Evolutionary conservation across 1,140 invertebrate species (phyloP), one percentile per base, ranked within the genome.

Genomic region (Nymphalis io): DNA sequence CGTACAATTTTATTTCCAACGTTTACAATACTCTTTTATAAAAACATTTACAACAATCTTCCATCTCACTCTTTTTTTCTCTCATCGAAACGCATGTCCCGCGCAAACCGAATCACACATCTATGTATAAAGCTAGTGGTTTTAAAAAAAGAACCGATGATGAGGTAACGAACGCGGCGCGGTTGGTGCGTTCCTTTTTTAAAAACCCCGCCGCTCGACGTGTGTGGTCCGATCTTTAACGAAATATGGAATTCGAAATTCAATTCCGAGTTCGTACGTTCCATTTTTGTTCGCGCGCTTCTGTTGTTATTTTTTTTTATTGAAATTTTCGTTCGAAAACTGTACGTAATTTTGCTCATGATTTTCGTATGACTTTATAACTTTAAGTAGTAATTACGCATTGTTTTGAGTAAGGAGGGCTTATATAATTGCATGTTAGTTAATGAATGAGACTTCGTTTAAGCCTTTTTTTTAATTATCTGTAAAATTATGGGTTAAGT

Each of bases 121-220:
- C 75, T 84, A 82, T 83, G 78, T 84, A 84, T 82, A 82, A 72
- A 76, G 71, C 79, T 81, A 80, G 77, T 79, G 69, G 76, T 74
- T 74, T 76, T 61, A 78, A 81, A 84, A 86, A 87, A 87, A 81
- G 84, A 86, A 75, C 78, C 80, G 76, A 80, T 83, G 82, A 86
- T 85, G 83, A 87, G 84, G 84, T 85, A 87, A 85, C 84, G 84
- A 87, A 87, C 82, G 84, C 81, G 81, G 81, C 84, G 82, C 84
- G 82, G 82, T 85, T 83, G 78, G 77, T 73, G 78, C 81, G 81
- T 87, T 87, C 85, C 80, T 87, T 87, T 87, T 87, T 87, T 83
- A 83, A 87, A 87, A 80, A 73, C 73, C 76, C 73, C 75, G 74
- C 81, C 77, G 77, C 74, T 72, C 85, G 75, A 81, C 85, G 83